Evolutionary conservation across 1,140 invertebrate species (phyloP).

Genomic region (Drosophila parvula): DNA sequence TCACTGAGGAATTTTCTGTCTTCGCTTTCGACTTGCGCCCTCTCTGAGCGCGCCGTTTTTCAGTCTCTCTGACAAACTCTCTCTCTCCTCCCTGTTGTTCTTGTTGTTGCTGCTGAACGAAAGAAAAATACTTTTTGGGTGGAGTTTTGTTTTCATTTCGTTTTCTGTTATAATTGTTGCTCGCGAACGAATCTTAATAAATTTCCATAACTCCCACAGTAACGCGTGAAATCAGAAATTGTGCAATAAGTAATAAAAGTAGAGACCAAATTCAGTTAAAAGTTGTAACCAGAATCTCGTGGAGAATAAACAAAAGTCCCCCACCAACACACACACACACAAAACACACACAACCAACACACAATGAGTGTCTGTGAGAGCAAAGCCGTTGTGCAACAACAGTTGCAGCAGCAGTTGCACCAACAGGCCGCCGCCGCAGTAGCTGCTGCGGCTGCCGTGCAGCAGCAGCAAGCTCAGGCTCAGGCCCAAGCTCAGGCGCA

Average conservation of each 20-base stretch:
- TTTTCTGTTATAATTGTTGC: constrained; percentile 54
- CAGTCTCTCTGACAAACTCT: constrained; percentile 20
- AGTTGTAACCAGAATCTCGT: constrained; percentile 68
- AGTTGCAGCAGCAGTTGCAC: constrained; percentile 72
- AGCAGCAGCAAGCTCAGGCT: constrained; percentile 54
- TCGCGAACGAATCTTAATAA: constrained; percentile 42
- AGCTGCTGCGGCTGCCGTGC: constrained; percentile 50
- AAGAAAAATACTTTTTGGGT: constrained; percentile 63
- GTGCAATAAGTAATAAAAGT: constrained; percentile 64
- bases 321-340: constrained; percentile 35
- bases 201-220: constrained; percentile 46
- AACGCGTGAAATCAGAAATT: constrained; percentile 58
- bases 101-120: constrained; percentile 48
- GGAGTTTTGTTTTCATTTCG: constrained; percentile 77
- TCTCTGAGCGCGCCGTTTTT: constrained; percentile 30
- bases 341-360: constrained; percentile 47
- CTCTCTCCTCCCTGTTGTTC: constrained; percentile 38
- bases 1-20: constrained; percentile 74
- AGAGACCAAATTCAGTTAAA: constrained; percentile 56
- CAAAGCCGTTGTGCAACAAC: constrained; percentile 84
- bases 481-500: constrained; percentile 58
- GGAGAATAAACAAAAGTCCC: constrained; percentile 58
- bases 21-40: constrained; percentile 61
- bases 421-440: constrained; percentile 63
- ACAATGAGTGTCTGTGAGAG: constrained; percentile 89